Evolutionary conservation across 2,113 vertebrate genomes (phyloP).

Genomic region (Pterocles burchelli): DNA sequence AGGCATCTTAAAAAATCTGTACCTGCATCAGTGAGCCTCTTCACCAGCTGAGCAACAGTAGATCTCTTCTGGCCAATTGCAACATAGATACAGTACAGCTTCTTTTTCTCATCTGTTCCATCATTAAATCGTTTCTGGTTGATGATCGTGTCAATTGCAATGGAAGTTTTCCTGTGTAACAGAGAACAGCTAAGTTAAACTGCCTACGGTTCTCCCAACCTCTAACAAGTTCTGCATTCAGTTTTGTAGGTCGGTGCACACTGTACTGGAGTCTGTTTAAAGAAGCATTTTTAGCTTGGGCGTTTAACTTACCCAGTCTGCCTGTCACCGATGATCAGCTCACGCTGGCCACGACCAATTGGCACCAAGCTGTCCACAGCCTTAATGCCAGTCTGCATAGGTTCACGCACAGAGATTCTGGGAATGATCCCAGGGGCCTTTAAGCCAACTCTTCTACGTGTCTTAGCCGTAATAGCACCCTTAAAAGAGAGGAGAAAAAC

Average conservation of each 20-base stretch:
- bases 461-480: slow-evolving; percentile 86
- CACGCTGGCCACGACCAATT: slow-evolving; percentile 96
- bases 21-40: slow-evolving; percentile 93
- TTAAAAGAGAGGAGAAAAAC: background rate
- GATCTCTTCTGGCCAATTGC: slow-evolving; percentile 99
- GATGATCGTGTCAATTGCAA: slow-evolving; percentile 98
- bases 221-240: rapidly evolving
- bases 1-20: background rate
- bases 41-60: slow-evolving; percentile 97
- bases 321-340: slow-evolving; percentile 98
- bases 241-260: rapidly evolving
- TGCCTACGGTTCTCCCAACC: rapidly evolving
- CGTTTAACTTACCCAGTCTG: slow-evolving; percentile 90
- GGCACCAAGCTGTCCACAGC: slow-evolving; percentile 98
- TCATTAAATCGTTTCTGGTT: slow-evolving; percentile 99
- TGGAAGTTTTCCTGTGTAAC: slow-evolving; percentile 90
- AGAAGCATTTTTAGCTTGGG: background rate
- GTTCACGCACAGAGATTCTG: slow-evolving; percentile 96
- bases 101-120: slow-evolving; percentile 96
- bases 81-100: slow-evolving; percentile 98
- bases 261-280: rapidly evolving
- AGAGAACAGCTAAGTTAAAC: rapidly evolving
- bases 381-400: slow-evolving; percentile 99
- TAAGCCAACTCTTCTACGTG: slow-evolving; percentile 92
- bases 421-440: slow-evolving; percentile 99